These are phyloP conservation scores for Lacerta agilis DNA, from an alignment of 2,797 vertebrate genomes.

Conservation along the genomic window DNA sequence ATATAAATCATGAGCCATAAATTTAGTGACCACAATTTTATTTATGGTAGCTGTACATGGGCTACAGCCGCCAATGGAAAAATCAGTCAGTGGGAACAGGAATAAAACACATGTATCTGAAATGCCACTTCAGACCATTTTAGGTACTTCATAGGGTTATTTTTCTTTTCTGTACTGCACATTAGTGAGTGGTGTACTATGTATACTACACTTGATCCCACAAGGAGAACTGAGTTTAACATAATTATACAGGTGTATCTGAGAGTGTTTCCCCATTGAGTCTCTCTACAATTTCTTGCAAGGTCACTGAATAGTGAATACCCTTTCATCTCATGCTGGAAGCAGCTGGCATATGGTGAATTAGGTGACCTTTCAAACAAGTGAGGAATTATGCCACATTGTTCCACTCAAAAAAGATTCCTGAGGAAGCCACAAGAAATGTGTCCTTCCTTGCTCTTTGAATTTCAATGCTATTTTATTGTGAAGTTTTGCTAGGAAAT, in stretches of 20 bases:
- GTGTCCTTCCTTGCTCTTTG: background rate
- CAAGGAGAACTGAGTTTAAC: background rate
- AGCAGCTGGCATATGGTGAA: background rate
- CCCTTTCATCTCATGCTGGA: background rate
- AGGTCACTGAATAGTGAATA: background rate
- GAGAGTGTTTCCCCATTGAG: background rate
- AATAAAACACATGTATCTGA: background rate
- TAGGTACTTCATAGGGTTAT: background rate
- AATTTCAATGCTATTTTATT: background rate
- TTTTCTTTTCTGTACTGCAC: background rate
- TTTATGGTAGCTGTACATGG: background rate
- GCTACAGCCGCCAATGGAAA: background rate
- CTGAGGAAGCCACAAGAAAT: background rate
- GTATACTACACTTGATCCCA: background rate
- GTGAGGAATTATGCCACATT: background rate
- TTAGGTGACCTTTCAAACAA: background rate
- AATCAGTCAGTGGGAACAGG: background rate
- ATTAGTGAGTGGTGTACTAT: background rate
- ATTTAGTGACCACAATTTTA: background rate
- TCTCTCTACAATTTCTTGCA: background rate
- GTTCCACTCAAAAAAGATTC: background rate
- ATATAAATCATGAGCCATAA: conserved; percentile 8
- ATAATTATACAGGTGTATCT: background rate
- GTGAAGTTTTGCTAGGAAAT: background rate
- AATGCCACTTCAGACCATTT: background rate